phyloP scores from a whole-genome alignment of 2,888 invertebrate species.

The Drosophila planitibia region DNA sequence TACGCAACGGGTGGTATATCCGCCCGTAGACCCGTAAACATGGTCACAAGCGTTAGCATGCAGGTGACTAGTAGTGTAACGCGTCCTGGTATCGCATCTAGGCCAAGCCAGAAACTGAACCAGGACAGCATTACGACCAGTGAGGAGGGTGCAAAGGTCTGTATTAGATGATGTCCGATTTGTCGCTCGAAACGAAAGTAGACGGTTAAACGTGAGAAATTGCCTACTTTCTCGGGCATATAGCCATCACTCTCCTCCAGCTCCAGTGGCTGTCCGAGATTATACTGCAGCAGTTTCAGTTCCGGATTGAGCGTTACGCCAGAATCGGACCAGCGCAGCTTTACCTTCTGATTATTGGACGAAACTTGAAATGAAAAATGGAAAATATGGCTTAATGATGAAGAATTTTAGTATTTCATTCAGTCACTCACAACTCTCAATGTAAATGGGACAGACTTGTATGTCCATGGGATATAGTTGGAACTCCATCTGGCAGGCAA shows the following conservation, averaged over 20 bases:
- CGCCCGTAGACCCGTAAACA: conserved; percentile 93
- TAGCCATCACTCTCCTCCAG: conserved; percentile 90
- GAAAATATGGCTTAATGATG: background rate
- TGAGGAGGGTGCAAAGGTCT: conserved; percentile 93
- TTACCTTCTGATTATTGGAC: conserved; percentile 91
- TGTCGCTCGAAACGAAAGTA: conserved; percentile 93
- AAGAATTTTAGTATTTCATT: background rate
- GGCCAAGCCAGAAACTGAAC: conserved; percentile 94
- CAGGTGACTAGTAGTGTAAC: conserved; percentile 93
- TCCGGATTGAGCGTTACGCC: conserved; percentile 93
- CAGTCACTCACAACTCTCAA: conserved; percentile 92
- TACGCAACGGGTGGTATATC: conserved; percentile 95
- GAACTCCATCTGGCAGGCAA: conserved; percentile 95
- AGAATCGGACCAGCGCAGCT: conserved; percentile 90
- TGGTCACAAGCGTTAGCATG: conserved; percentile 93
- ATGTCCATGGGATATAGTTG: conserved; percentile 94
- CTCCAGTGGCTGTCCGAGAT: conserved; percentile 90
- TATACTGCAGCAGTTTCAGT: conserved; percentile 91
- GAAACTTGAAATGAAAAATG: conserved; percentile 88
- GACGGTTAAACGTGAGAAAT: conserved; percentile 91
- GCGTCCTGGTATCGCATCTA: conserved; percentile 93
- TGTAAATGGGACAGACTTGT: conserved; percentile 92
- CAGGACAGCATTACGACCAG: conserved; percentile 93
- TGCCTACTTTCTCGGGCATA: conserved; percentile 92
- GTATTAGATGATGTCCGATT: conserved; percentile 93